Evolutionary conservation across 2,797 vertebrate species (phyloP).

Genomic region (Etheostoma nigrum): DNA sequence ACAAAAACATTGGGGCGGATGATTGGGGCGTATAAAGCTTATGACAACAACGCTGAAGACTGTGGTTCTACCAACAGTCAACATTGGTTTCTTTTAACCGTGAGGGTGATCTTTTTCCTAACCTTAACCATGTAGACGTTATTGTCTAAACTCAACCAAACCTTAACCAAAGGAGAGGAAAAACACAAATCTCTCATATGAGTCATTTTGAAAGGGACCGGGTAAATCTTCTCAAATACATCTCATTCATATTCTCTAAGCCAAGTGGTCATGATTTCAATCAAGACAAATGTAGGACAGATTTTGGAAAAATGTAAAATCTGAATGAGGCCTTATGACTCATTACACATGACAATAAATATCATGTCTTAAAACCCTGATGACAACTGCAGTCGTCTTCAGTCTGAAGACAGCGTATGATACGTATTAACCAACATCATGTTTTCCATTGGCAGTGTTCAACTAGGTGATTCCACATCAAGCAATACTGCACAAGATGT

Average conservation of each 20-base stretch:
- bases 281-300: slow-evolving; percentile 39
- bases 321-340: slow-evolving; percentile 50
- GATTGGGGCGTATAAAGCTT: slow-evolving; percentile 26
- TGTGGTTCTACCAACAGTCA: slow-evolving; percentile 40
- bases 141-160: slow-evolving; percentile 29
- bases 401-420: slow-evolving; percentile 50
- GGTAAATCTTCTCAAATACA: slow-evolving; percentile 7
- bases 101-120: slow-evolving; percentile 17
- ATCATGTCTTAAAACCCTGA: slow-evolving; percentile 56
- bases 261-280: slow-evolving; percentile 33
- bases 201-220: slow-evolving; percentile 16
- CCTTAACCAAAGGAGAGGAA: slow-evolving; percentile 10
- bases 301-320: slow-evolving; percentile 26
- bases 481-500: slow-evolving; percentile 22
- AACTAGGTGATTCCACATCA: slow-evolving; percentile 61
- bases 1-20: slow-evolving; percentile 9
- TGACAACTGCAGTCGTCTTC: slow-evolving; percentile 62
- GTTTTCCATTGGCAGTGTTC: slow-evolving; percentile 68
- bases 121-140: slow-evolving; percentile 21
- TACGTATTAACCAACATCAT: slow-evolving; percentile 65
- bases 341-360: slow-evolving; percentile 68
- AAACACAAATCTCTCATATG: slow-evolving; percentile 27
- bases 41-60: slow-evolving; percentile 23
- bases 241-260: slow-evolving; percentile 9
- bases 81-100: slow-evolving; percentile 45